Evolutionary conservation across 2,113 vertebrate genomes (phyloP), one percentile per base, ranked within the genome.

Genomic region (Todiramphus chloris): DNA sequence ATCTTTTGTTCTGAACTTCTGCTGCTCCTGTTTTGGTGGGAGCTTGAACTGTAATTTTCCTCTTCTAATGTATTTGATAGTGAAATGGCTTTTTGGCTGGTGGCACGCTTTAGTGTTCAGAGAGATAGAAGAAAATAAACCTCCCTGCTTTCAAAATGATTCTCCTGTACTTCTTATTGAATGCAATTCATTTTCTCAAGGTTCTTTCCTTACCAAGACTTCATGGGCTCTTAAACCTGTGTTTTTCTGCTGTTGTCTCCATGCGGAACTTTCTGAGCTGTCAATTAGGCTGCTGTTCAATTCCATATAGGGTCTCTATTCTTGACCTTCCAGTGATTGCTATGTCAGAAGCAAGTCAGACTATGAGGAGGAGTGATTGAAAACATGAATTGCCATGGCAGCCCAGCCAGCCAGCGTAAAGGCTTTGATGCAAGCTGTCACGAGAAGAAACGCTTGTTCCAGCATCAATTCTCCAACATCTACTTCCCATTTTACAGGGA

Each of bases 251-350:
- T 89, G 88, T 90, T 91, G 82, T 91, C 86, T 90, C 76, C 4
- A 6, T 13, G 20, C 74, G 64, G 44, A 37, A n/a, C 56, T 92
- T 60, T 43, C 43, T 4, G 60, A 91, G 85, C 78, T 51, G 64
- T 91, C 87, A 83, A 53, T 87, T 86, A 76, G 59, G 72, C 90
- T 21, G 83, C 91, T 58, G 89, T 86, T 96, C 87, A 46, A 24
- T 94, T 94, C 94, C 68, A 64, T 53, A 51, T 43, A 88, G 73
- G 81, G 55, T 90, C 86, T 64, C 25, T 39, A 15, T 86, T 70
- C 86, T 63, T 93, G 93, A 91, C 97, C 88, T 94, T 87, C 39
- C 67, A 37, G 14, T 75, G 95, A 96, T 60, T 96, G 87, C 88
- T 37, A 21, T 53, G 93, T 89, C 75, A 82, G 11, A 83, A 95